Percentiles rank a stretch among this genome's conserved stretches.
Conservation (phyloP, 1,140 invertebrate genomes). For the Microplitis demolitor region DNA sequence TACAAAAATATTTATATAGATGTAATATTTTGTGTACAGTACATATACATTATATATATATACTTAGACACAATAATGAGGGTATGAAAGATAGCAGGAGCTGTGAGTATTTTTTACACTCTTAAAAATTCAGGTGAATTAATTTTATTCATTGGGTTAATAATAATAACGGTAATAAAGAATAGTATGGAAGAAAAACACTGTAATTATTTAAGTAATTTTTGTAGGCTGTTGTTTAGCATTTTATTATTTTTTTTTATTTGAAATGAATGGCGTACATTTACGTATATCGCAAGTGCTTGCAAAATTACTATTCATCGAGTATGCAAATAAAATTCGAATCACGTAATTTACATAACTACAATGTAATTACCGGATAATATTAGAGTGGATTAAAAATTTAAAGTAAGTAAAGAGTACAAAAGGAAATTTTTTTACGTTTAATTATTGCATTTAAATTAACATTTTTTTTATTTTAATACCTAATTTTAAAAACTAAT, state of each 20-base stretch:
- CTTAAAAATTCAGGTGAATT: too few species aligned
- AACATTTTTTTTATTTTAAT: background rate
- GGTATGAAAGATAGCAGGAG: too few species aligned
- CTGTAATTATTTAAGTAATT: too few species aligned
- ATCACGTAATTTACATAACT: constrained; percentile 5
- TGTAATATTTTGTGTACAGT: background rate
- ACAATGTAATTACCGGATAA: constrained; percentile 1
- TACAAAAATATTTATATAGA: background rate
- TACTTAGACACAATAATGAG: too few species aligned
- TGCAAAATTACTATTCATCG: background rate
- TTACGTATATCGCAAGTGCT: background rate
- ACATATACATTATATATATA: background rate
- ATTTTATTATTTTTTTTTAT: background rate
- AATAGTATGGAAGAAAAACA: background rate
- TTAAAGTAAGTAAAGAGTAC: background rate
- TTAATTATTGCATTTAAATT: background rate
- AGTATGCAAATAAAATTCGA: constrained; percentile 7
- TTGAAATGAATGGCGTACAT: background rate
- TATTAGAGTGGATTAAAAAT: background rate
- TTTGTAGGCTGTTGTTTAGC: too few species aligned
- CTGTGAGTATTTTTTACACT: too few species aligned
- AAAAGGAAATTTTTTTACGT: background rate
- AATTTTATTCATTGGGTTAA: too few species aligned
- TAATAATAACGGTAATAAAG: background rate
- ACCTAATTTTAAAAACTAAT: too few species aligned